phyloP scores from a whole-genome alignment of 2,888 invertebrate species.

The Plemyria rubiginata region DNA sequence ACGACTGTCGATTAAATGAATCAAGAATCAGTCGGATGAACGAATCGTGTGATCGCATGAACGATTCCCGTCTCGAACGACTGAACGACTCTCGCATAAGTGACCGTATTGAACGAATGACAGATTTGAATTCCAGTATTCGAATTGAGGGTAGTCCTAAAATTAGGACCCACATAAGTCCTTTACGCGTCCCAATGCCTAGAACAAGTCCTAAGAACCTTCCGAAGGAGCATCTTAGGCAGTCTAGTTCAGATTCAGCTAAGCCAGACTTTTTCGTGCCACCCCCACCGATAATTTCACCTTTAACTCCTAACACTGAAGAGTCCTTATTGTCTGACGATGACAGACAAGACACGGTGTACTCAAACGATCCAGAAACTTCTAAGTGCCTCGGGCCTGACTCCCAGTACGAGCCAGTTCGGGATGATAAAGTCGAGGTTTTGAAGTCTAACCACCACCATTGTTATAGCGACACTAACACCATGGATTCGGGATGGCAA shows the following conservation, averaged over 20 bases:
- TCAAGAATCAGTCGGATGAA: constrained; percentile 40
- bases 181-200: constrained; percentile 57
- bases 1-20: constrained; percentile 45
- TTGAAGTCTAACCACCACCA: constrained; percentile 78
- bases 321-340: constrained; percentile 74
- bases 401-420: constrained; percentile 73
- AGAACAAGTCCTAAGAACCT: constrained; percentile 56
- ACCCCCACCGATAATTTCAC: constrained; percentile 63
- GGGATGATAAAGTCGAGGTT: constrained; percentile 69
- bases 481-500: constrained; percentile 89
- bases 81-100: constrained; percentile 42
- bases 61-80: constrained; percentile 46
- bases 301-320: constrained; percentile 75
- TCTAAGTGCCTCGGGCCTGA: constrained; percentile 73
- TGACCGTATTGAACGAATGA: constrained; percentile 58
- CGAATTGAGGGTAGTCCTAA: constrained; percentile 73
- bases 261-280: constrained; percentile 68
- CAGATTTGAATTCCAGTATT: constrained; percentile 70
- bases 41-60: constrained; percentile 44
- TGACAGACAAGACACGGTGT: constrained; percentile 63
- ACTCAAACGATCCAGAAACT: constrained; percentile 69
- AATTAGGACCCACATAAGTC: constrained; percentile 66
- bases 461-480: constrained; percentile 85
- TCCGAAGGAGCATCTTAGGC: constrained; percentile 34
- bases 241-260: constrained; percentile 26